Evolutionary conservation across 2,113 vertebrate species (phyloP), one percentile per base, ranked within the genome.

Genomic region (Lutjanus erythropterus): DNA sequence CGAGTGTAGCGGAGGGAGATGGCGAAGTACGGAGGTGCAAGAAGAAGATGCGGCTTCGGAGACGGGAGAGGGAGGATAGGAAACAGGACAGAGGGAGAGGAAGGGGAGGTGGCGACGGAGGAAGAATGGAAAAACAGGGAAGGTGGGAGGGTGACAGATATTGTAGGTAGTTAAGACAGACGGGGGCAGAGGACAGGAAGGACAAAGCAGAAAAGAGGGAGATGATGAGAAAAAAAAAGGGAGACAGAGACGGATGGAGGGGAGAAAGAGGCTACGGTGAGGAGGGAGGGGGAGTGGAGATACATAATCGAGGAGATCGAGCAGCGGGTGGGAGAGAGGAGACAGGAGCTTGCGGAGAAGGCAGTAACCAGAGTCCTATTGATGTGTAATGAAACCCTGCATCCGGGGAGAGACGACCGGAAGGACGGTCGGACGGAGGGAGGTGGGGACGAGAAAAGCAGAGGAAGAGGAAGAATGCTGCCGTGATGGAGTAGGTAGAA

Each of bases 321-420:
- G 72, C 66, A 73, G 62, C 29, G 23, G 65, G 80, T 77, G 67
- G 66, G 74, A 70, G 82, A 70, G 69, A 78, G 67, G 81, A 81
- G 86, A 76, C 72, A 81, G 82, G 82, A 80, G 84, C 72, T 88
- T 9, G 80, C 10, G 21, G 81, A 60, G 78, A 83, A 44, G 76
- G 84, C 68, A 76, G 91, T 77, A 93, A 91, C 84, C 83, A 86
- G 87, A 90, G 73, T 78, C 82, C 85, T 87, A 93, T 87, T 90
- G 90, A 93, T 87, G 86, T 90, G 90, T 91, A 92, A 93, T 77
- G 75, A 84, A 88, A 86, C 80, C 86, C 77, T 37, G 68, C 56
- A 71, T 75, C 68, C 41, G 71, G 66, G 74, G 70, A 62, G 68
- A 82, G 66, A 37, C 25, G 49, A 83, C 56, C 86, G 86, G 81